A percentile compares a stretch with the other conserved stretches of the same genome.
phyloP scores from a whole-genome alignment of 2,797 vertebrate species.

The Myoxocephalus aenaeus region DNA sequence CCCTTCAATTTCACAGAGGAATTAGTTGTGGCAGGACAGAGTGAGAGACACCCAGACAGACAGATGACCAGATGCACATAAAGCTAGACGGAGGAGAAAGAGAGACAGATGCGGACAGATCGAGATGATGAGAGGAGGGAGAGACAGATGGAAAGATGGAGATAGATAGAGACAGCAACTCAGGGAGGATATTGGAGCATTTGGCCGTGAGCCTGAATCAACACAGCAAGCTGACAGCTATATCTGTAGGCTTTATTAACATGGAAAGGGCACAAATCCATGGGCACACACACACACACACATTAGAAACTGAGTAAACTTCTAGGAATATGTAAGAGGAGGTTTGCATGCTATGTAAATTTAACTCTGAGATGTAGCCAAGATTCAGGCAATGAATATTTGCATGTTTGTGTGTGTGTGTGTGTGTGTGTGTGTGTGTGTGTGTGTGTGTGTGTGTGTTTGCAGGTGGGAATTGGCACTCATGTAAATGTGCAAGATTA shows the following conservation, averaged over 20 bases:
- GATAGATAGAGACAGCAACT: constrained; percentile 74
- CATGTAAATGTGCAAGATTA: constrained; percentile 33
- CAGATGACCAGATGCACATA: constrained; percentile 64
- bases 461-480: constrained; percentile 13
- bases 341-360: constrained; percentile 13
- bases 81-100: constrained; percentile 25
- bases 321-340: constrained; percentile 30
- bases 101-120: constrained; percentile 56
- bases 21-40: constrained; percentile 33
- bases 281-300: constrained; percentile 23
- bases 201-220: constrained; percentile 80
- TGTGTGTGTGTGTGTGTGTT: constrained; percentile 7
- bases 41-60: constrained; percentile 23
- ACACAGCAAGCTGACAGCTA: constrained; percentile 80
- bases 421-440: constrained; percentile 11
- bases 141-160: constrained; percentile 75
- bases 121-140: constrained; percentile 49
- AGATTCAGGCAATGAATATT: constrained; percentile 5
- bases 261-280: constrained; percentile 67
- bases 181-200: constrained; percentile 70
- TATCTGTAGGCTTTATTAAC: constrained; percentile 82
- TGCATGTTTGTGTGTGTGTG: constrained; percentile 19
- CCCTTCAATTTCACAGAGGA: constrained; percentile 22
- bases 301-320: constrained; percentile 28
- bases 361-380: constrained; percentile 31